phyloP scores from a whole-genome alignment of 2,113 vertebrate genomes.

The Glaucidium brasilianum region DNA sequence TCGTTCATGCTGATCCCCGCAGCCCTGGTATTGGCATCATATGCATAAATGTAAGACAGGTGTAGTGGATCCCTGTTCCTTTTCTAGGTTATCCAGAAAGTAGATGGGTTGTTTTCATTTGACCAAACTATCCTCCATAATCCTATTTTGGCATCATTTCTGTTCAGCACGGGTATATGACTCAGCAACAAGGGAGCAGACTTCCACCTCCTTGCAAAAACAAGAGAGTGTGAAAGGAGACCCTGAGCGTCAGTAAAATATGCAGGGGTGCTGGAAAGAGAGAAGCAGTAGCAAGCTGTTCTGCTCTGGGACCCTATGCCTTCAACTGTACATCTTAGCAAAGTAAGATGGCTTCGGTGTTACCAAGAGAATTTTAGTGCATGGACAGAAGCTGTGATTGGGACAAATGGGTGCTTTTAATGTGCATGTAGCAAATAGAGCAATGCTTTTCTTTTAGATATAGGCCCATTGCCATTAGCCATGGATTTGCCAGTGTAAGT shows the following conservation, averaged over 20 bases:
- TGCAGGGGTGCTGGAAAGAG: neutral
- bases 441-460: neutral
- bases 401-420: neutral
- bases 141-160: neutral
- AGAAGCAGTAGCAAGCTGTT: neutral
- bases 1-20: neutral
- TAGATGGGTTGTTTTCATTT: neutral
- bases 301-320: accelerated
- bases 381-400: neutral
- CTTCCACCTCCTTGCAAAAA: neutral
- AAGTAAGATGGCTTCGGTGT: neutral
- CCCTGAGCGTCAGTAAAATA: neutral
- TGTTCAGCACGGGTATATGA: neutral
- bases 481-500: neutral
- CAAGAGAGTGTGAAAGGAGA: neutral
- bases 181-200: neutral
- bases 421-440: neutral
- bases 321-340: neutral
- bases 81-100: neutral
- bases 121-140: neutral
- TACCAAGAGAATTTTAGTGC: neutral
- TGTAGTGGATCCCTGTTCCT: neutral
- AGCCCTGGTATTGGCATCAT: neutral
- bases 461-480: neutral
- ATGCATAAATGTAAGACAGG: neutral